phyloP scores from a whole-genome alignment of 2,113 vertebrate species.

The Illadopsis cleaveri region DNA sequence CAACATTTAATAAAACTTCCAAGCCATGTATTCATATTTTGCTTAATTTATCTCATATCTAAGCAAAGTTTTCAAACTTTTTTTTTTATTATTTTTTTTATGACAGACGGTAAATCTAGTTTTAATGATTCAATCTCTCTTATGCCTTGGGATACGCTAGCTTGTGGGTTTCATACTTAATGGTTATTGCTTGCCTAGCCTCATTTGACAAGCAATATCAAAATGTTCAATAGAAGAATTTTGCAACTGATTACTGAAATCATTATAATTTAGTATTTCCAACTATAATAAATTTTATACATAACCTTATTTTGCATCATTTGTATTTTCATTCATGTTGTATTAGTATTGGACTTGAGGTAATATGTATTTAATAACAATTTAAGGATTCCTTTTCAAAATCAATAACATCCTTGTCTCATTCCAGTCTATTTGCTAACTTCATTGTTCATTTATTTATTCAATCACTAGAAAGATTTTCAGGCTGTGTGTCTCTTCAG shows the following conservation, averaged over 20 bases:
- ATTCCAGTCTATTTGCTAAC: neutral
- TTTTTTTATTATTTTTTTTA: neutral
- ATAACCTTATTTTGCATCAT: neutral
- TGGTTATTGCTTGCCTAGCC: neutral
- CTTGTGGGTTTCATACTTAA: conserved; percentile 28
- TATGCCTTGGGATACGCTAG: neutral
- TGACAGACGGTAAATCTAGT: neutral
- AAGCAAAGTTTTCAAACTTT: neutral
- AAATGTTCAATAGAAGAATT: conserved; percentile 40
- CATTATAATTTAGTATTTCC: neutral
- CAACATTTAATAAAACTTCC: neutral
- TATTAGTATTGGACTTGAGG: neutral
- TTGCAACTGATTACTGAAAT: conserved; percentile 19
- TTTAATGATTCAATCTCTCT: conserved; percentile 52
- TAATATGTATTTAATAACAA: neutral
- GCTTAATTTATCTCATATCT: neutral
- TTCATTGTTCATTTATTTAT: neutral
- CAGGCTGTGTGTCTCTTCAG: neutral
- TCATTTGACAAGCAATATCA: conserved; percentile 40
- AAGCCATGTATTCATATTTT: neutral
- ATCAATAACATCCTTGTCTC: neutral
- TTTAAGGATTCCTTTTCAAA: neutral
- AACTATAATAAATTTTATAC: neutral
- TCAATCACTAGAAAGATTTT: neutral
- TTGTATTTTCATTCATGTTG: neutral